These are phyloP conservation scores for Drosophila hydei DNA, from an alignment of 1,140 invertebrate genomes.

Conservation along the genomic window DNA sequence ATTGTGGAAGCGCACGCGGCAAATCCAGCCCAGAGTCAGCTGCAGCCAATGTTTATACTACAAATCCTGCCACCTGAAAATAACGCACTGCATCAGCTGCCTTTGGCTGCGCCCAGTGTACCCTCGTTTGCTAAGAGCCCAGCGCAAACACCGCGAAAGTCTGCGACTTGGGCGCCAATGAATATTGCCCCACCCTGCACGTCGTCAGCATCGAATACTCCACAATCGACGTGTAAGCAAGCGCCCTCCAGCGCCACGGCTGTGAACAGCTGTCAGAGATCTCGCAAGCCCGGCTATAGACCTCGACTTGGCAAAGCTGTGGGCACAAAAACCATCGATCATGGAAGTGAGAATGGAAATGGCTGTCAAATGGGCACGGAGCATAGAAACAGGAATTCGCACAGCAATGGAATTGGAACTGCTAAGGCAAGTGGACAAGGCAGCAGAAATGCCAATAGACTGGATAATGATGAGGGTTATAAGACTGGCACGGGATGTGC, in stretches of 20 bases:
- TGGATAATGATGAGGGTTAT: not conserved
- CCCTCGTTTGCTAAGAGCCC: too few species aligned
- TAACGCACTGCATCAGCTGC: not conserved
- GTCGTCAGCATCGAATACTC: not conserved
- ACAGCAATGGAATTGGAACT: not conserved
- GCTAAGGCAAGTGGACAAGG: not conserved
- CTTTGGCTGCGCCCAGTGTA: not conserved
- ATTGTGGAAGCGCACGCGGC: slow-evolving; percentile 21
- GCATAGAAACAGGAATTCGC: not conserved
- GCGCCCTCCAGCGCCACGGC: too few species aligned
- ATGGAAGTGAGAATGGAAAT: not conserved
- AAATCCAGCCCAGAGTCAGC: not conserved
- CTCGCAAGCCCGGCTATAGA: too few species aligned
- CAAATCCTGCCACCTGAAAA: slow-evolving; percentile 32
- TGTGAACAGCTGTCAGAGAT: too few species aligned
- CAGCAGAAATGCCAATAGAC: not conserved
- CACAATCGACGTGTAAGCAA: too few species aligned
- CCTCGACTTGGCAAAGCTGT: too few species aligned
- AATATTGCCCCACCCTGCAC: too few species aligned
- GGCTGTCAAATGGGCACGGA: not conserved
- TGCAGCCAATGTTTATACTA: slow-evolving; percentile 19
- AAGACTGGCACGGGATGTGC: too few species aligned
- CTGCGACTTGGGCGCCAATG: too few species aligned
- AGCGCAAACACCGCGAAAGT: not conserved
- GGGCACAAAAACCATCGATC: too few species aligned